phyloP scores from a whole-genome alignment of 2,113 vertebrate species.

The Cyphomyrus discorhynchus region DNA sequence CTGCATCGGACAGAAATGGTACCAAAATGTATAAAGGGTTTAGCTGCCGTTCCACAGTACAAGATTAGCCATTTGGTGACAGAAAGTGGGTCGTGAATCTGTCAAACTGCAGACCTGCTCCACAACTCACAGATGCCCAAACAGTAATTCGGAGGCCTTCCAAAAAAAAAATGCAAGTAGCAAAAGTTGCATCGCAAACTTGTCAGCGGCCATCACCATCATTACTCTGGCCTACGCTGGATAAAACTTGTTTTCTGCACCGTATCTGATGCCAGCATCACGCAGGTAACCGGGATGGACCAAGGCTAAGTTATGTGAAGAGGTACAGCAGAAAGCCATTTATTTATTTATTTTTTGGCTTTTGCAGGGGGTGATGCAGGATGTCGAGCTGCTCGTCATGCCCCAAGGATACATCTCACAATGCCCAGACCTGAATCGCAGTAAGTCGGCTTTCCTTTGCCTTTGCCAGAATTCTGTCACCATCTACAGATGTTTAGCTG shows the following conservation, averaged over 20 bases:
- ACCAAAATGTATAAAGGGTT: constrained; percentile 34
- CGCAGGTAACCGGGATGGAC: neutral
- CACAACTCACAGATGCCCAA: neutral
- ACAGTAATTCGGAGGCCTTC: neutral
- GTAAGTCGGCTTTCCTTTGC: constrained; percentile 64
- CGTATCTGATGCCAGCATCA: neutral
- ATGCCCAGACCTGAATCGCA: constrained; percentile 97
- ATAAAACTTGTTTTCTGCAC: neutral
- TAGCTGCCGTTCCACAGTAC: neutral
- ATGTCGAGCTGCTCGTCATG: constrained; percentile 92
- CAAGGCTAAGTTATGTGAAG: neutral
- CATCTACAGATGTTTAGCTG: neutral
- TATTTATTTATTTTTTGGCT: constrained; percentile 24
- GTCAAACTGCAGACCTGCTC: neutral
- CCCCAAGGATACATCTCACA: constrained; percentile 96
- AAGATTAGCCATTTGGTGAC: neutral
- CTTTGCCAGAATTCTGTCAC: neutral
- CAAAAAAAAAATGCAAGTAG: neutral
- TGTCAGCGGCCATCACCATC: neutral
- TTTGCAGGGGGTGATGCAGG: constrained; percentile 90
- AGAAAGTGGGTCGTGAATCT: neutral
- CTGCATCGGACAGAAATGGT: constrained; percentile 34
- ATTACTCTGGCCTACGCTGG: neutral
- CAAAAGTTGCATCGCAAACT: neutral
- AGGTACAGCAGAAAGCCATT: neutral